A percentile compares a stretch with the other conserved stretches of the same genome.
These are phyloP conservation scores for Acipenser ruthenus DNA, from an alignment of 2,797 vertebrate genomes.

Conservation along the genomic window DNA sequence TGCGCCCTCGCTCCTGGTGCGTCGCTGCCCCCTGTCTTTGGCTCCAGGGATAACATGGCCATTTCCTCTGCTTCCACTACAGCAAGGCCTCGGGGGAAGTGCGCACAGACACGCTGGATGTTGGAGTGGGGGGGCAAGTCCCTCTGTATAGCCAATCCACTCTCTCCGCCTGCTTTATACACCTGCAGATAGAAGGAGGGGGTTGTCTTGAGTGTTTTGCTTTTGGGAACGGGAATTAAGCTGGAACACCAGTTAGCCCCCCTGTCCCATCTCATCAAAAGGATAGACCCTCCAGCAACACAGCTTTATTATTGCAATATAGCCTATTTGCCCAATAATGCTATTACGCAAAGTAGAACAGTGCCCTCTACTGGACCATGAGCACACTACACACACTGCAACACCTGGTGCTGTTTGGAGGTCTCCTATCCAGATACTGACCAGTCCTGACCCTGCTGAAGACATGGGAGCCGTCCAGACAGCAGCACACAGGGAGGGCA, in stretches of 20 bases:
- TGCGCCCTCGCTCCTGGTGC: background rate
- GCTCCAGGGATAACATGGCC: background rate
- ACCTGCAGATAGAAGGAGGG: constrained; percentile 38
- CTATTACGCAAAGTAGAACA: too few species aligned
- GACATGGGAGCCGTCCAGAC: too few species aligned
- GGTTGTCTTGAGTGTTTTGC: background rate
- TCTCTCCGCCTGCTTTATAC: background rate
- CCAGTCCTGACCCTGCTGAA: too few species aligned
- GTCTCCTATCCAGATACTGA: too few species aligned
- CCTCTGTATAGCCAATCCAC: constrained; percentile 13
- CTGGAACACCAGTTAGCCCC: background rate
- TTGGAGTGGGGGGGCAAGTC: constrained; percentile 42
- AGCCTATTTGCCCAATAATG: too few species aligned
- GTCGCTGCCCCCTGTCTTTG: background rate
- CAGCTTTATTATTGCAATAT: background rate
- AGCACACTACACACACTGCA: too few species aligned
- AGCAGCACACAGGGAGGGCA: too few species aligned
- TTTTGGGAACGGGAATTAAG: background rate
- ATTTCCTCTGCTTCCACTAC: background rate
- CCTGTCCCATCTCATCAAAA: background rate
- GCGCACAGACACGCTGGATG: constrained; percentile 43
- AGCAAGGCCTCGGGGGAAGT: constrained; percentile 32
- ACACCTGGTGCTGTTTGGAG: too few species aligned
- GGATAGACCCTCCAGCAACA: background rate
- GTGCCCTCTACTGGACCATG: too few species aligned